Base-by-base conservation (phyloP, 2,888 invertebrate genomes). In the Epinotia nisella region DNA sequence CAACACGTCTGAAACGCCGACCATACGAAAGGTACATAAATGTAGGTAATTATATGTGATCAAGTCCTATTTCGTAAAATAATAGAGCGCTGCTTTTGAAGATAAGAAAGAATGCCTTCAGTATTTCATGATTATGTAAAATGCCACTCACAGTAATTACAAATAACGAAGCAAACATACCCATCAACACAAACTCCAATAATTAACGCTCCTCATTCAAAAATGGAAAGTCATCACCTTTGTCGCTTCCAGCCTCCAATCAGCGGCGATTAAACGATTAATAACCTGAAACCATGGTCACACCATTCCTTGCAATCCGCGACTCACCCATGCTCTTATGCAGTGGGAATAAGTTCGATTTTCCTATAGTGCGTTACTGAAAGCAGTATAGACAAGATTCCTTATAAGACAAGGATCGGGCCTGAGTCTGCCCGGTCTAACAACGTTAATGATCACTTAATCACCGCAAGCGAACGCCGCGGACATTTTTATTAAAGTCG, bases 401-500 rank as follows among this genome's bases (percentile, higher is more conserved):
- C 75, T 74, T 75, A 70, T 76, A 75, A 61, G 82, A 79, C 75
- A 75, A 75, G 80, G 76, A 78, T 76, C 81, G 80, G 82, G 82
- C 76, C 73, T 64, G 71, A 69, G 82, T 73, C 71, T 69, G 70
- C 80, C 77, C 74, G 76, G 35, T 81, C 82, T 84, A 88, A 87
- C 82, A 78, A 86, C 86, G 81, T 83, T 89, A 88, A 89, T 86
- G 87, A 88, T 84, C 86, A 81, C 87, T 89, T 88, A 87, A 89
- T 90, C 86, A 88, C 83, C 71, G 77, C 78, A 62, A 77, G 62
- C 58, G 69, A 65, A 68, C 41, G 60, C 65, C 49, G 69, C 24
- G 19, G 84, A 86, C 80, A 82, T 82, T 85, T 85, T 83, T 83
- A 85, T 86, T 83, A 83, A 82, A 77, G 80, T 79, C 73, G 78